These are phyloP conservation scores for Mungos mungo DNA, from an alignment of 2,113 vertebrate genomes.

Conservation along the genomic window DNA sequence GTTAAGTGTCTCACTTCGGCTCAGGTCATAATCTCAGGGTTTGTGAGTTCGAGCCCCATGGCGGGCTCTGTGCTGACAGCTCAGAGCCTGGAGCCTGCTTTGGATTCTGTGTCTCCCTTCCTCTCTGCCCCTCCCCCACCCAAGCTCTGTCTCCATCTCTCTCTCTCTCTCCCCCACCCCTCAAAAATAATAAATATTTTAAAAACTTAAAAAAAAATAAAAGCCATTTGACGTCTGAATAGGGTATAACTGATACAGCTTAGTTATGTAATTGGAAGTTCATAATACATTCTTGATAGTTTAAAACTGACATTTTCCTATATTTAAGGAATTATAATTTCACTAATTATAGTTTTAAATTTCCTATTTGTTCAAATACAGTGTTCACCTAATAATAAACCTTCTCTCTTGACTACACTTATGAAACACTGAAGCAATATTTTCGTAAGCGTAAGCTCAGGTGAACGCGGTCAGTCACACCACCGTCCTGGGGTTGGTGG, in stretches of 20 bases:
- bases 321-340: neutral
- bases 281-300: neutral
- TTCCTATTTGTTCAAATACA: neutral
- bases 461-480: neutral
- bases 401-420: neutral
- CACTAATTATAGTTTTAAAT: neutral
- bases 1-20: no score
- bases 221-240: neutral
- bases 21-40: no score
- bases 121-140: no score
- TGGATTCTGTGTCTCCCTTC: no score
- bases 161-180: no score
- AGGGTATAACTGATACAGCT: neutral
- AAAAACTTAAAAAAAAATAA: no score
- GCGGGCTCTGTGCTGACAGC: no score
- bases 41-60: no score
- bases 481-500: neutral
- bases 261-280: neutral
- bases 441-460: neutral
- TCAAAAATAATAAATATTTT: no score
- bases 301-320: neutral
- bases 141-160: no score
- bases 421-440: neutral
- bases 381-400: neutral
- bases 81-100: no score